phyloP scores from a whole-genome alignment of 2,797 vertebrate genomes.

The Ctenopoma kingsleyae region DNA sequence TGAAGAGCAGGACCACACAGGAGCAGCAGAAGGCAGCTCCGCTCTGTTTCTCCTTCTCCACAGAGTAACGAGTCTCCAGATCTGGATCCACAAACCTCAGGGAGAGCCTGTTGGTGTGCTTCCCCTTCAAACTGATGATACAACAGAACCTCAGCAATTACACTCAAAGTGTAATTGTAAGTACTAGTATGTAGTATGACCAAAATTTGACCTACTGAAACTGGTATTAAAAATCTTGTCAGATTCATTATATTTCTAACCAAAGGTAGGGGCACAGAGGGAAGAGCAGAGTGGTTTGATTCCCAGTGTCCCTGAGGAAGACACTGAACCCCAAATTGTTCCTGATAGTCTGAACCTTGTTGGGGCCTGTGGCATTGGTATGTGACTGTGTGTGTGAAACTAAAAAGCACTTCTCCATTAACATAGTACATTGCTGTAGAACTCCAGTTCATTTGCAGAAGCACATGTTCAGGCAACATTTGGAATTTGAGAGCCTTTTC shows the following conservation, averaged over 20 bases:
- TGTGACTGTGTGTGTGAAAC: not conserved
- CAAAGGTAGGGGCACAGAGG: not conserved
- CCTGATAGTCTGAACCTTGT: too few species aligned
- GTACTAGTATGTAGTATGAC: too few species aligned
- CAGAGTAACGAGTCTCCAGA: slow-evolving; percentile 93
- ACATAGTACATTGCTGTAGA: too few species aligned
- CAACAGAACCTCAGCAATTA: slow-evolving; percentile 3
- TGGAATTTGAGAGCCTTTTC: too few species aligned
- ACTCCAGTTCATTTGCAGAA: too few species aligned
- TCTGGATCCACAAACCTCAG: slow-evolving; percentile 94
- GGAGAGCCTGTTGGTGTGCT: slow-evolving; percentile 92
- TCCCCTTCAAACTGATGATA: slow-evolving; percentile 89
- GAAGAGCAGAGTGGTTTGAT: too few species aligned
- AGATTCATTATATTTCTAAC: not conserved
- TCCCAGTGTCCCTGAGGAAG: too few species aligned
- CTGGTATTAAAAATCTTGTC: not conserved
- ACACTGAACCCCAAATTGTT: too few species aligned
- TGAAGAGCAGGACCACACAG: slow-evolving; percentile 93
- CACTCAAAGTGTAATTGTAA: not conserved
- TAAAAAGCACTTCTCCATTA: not conserved
- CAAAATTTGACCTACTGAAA: not conserved
- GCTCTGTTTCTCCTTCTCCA: slow-evolving; percentile 98
- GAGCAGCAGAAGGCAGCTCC: slow-evolving; percentile 96
- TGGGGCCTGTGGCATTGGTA: too few species aligned
- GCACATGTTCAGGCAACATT: too few species aligned